Percentiles rank a stretch among this genome's conserved stretches.
Evolutionary conservation across 2,888 invertebrate genomes (phyloP).

Genomic region (Meiosimyza platycephala): DNA sequence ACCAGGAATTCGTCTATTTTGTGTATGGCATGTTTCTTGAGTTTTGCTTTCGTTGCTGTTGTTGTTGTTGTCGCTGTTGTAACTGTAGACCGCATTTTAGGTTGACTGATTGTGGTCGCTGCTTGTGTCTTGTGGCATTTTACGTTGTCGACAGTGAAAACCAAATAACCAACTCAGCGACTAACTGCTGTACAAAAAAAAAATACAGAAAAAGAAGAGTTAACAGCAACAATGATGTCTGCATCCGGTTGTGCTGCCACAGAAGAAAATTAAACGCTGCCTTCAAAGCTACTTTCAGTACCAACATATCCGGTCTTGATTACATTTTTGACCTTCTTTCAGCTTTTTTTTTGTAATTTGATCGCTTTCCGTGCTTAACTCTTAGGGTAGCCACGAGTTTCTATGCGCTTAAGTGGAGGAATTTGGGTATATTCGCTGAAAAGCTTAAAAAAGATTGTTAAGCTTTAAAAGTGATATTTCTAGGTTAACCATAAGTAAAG

Average conservation of each 20-base stretch:
- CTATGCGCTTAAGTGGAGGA: too few relatives aligned
- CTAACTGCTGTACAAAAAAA: too few relatives aligned
- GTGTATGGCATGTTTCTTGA: background rate
- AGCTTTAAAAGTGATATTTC: too few relatives aligned
- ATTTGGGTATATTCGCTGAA: too few relatives aligned
- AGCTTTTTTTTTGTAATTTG: background rate
- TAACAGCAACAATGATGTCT: conserved; percentile 2
- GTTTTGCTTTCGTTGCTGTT: background rate
- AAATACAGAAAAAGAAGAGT: background rate
- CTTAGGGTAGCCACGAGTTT: background rate
- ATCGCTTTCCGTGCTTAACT: background rate
- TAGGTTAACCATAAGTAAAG: too few relatives aligned
- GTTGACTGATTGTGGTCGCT: conserved; percentile 20
- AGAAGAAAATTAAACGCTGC: background rate
- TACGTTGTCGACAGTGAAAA: background rate
- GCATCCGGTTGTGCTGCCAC: background rate
- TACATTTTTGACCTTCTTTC: background rate
- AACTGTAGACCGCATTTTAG: background rate
- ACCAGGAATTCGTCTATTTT: conserved; percentile 3
- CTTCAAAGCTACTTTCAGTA: conserved; percentile 25
- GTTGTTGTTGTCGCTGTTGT: conserved; percentile 8
- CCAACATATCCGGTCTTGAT: conserved; percentile 13
- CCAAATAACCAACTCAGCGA: background rate
- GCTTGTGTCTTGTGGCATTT: too few relatives aligned
- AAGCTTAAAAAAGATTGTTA: too few relatives aligned